These are phyloP conservation scores for Channa maculata DNA, from an alignment of 2,113 vertebrate genomes.

Conservation along the genomic window DNA sequence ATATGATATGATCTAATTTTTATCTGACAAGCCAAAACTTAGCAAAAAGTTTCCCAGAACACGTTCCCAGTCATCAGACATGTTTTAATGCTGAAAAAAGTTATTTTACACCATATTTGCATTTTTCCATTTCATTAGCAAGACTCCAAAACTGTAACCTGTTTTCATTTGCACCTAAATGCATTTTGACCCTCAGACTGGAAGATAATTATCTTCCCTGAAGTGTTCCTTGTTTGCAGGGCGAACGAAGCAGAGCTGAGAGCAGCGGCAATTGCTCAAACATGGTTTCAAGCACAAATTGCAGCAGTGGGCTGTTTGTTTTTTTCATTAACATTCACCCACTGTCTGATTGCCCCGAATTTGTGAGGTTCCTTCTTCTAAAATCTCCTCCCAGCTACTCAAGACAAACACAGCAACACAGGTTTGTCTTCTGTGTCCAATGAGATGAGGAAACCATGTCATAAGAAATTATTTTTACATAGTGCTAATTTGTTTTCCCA, in stretches of 20 bases:
- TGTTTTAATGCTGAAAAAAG: slow-evolving; percentile 39
- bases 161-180: slow-evolving; percentile 75
- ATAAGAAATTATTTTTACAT: neutral
- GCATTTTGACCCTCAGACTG: slow-evolving; percentile 61
- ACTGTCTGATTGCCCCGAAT: slow-evolving; percentile 59
- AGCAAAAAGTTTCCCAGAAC: slow-evolving; percentile 3
- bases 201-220: slow-evolving; percentile 66
- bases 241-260: slow-evolving; percentile 17
- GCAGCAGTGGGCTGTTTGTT: slow-evolving; percentile 63
- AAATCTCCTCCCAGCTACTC: slow-evolving; percentile 35
- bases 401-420: slow-evolving; percentile 9
- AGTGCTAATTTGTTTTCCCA: neutral
- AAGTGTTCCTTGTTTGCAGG: slow-evolving; percentile 62
- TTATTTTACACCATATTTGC: slow-evolving; percentile 40
- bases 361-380: slow-evolving; percentile 42
- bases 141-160: slow-evolving; percentile 54
- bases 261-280: slow-evolving; percentile 53
- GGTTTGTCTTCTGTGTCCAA: slow-evolving; percentile 47
- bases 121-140: slow-evolving; percentile 51
- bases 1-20: neutral
- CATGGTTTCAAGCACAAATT: slow-evolving; percentile 69
- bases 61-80: slow-evolving; percentile 16
- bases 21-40: slow-evolving; percentile 20
- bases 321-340: slow-evolving; percentile 73
- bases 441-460: neutral